Percentiles rank a stretch among this genome's conserved stretches.
phyloP scores from a whole-genome alignment of 2,888 invertebrate genomes.

The Chloroclystis v-ata region DNA sequence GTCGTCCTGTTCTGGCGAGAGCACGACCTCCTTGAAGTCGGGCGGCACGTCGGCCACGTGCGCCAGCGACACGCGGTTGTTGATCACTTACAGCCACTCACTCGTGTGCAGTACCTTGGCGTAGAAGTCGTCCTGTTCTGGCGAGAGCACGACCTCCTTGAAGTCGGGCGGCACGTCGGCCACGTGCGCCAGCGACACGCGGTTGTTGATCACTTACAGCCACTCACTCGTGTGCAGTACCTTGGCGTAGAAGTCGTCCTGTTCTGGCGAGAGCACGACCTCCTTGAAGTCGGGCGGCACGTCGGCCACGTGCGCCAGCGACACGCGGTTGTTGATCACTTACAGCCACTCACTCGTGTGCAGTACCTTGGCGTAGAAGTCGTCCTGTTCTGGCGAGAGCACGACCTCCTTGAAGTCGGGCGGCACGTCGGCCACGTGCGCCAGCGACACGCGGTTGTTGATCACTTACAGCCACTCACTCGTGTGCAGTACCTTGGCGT shows the following conservation, averaged over 20 bases:
- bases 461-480: conserved; percentile 91
- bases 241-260: too few relatives aligned
- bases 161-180: conserved; percentile 93
- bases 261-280: too few relatives aligned
- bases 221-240: conserved; percentile 81
- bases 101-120: conserved; percentile 80
- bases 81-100: too few relatives aligned
- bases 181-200: conserved; percentile 91
- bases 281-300: too few relatives aligned
- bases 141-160: conserved; percentile 94
- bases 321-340: background rate
- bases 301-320: background rate
- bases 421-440: conserved; percentile 88
- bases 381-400: conserved; percentile 95
- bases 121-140: conserved; percentile 98
- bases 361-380: conserved; percentile 92
- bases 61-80: background rate
- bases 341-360: conserved; percentile 3
- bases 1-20: too few relatives aligned
- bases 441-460: conserved; percentile 95
- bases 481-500: too few relatives aligned
- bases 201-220: conserved; percentile 93
- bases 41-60: background rate
- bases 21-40: too few relatives aligned
- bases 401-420: conserved; percentile 96